Percentiles rank a stretch among this genome's conserved stretches.
phyloP scores from a whole-genome alignment of 2,113 vertebrate species.

The Potamarius usumacintae region DNA sequence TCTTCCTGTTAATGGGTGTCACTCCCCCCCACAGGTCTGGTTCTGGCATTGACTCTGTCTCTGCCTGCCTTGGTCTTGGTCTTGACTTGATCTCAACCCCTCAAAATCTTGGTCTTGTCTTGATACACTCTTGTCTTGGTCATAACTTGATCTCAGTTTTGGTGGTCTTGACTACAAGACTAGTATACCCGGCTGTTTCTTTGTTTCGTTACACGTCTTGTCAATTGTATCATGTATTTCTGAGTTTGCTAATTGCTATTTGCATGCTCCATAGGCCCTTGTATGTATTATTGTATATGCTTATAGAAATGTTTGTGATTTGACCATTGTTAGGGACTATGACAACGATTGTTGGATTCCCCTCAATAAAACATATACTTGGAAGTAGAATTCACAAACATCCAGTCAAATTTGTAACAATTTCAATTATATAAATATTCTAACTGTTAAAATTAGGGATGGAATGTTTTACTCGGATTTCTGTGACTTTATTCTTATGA shows the following conservation, averaged over 20 bases:
- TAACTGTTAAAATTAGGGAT: background rate
- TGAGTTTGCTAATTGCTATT: background rate
- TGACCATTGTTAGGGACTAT: background rate
- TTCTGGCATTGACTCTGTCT: no score
- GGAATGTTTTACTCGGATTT: background rate
- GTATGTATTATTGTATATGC: background rate
- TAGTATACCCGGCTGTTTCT: background rate
- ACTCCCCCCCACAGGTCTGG: no score
- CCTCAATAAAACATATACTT: background rate
- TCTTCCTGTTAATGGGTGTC: no score
- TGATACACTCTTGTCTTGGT: no score
- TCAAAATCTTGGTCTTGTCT: no score
- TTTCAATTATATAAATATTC: background rate
- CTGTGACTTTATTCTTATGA: background rate
- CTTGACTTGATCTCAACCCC: no score
- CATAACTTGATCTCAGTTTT: no score
- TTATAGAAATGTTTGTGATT: background rate
- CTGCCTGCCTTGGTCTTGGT: no score
- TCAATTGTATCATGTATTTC: no score
- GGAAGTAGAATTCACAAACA: background rate
- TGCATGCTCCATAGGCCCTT: background rate
- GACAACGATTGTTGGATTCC: background rate
- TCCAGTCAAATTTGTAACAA: background rate
- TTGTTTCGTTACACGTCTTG: background rate
- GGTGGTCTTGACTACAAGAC: no score